A percentile compares a stretch with the other conserved stretches of the same genome.
Evolutionary conservation across 2,888 invertebrate genomes (phyloP).

Genomic region (Diploptera punctata): DNA sequence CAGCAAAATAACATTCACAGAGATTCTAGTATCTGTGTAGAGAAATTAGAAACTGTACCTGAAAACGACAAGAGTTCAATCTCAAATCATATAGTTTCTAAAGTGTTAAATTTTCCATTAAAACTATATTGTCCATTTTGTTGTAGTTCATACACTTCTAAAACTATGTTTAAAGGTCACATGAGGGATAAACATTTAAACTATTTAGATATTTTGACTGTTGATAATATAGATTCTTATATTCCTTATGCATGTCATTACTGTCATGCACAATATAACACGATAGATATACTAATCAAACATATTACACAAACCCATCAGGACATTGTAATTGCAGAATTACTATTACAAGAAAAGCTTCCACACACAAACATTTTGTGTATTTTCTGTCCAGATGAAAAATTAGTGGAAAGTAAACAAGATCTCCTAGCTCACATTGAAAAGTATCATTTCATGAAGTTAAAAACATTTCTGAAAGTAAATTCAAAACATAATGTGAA

Average conservation of each 20-base stretch:
- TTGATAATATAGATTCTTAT: conserved; percentile 33
- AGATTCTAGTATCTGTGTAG: too few relatives aligned
- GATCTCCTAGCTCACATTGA: conserved; percentile 47
- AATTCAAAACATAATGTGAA: neutral
- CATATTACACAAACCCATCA: conserved; percentile 47
- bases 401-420: conserved; percentile 45
- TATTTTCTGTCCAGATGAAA: conserved; percentile 46
- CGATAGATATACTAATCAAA: conserved; percentile 45
- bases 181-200: conserved; percentile 44
- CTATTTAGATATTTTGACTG: conserved; percentile 41
- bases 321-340: conserved; percentile 43
- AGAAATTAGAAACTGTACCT: too few relatives aligned
- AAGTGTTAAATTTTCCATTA: conserved; percentile 41
- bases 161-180: conserved; percentile 46
- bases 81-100: conserved; percentile 42
- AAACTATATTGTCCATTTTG: conserved; percentile 48
- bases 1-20: too few relatives aligned
- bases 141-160: conserved; percentile 45
- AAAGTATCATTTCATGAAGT: conserved; percentile 46
- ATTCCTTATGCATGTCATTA: conserved; percentile 45
- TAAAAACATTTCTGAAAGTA: conserved; percentile 38
- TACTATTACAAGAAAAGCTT: conserved; percentile 43
- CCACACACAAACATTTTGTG: conserved; percentile 44
- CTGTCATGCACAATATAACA: conserved; percentile 47
- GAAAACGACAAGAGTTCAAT: neutral